Conservation (phyloP, 2,113 vertebrate genomes). For the Tricholaema leucomelas region DNA sequence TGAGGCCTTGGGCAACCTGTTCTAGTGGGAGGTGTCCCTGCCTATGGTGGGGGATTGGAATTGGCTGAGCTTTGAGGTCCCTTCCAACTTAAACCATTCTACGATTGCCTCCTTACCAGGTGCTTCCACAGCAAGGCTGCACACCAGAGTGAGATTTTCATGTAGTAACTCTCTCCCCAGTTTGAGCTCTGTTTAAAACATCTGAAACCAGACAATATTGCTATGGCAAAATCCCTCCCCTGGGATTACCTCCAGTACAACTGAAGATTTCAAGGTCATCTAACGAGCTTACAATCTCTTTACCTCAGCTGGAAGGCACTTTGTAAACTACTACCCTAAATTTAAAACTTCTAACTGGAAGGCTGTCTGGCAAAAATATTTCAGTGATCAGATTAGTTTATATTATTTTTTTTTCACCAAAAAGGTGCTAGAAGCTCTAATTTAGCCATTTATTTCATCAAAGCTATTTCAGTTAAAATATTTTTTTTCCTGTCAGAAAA, state of each 20-base stretch:
- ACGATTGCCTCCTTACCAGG: background rate
- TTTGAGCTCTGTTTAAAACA: background rate
- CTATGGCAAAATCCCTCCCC: background rate
- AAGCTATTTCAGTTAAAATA: background rate
- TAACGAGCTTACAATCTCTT: background rate
- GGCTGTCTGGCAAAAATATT: background rate
- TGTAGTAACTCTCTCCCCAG: background rate
- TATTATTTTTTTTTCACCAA: background rate
- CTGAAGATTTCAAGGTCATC: background rate
- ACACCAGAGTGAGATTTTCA: background rate
- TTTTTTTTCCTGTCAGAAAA: constrained; percentile 49
- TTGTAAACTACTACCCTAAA: background rate
- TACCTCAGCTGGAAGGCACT: background rate
- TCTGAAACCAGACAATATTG: background rate
- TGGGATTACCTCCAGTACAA: background rate
- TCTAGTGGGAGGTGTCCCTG: no score
- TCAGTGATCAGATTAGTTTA: constrained; percentile 36
- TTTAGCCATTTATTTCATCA: constrained; percentile 49
- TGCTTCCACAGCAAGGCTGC: background rate
- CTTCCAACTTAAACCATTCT: no score
- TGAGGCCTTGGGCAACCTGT: no score
- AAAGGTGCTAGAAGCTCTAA: constrained; percentile 30
- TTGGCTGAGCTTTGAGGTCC: no score
- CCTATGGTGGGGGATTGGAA: no score
- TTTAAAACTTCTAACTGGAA: constrained; percentile 27